A percentile compares a stretch with the other conserved stretches of the same genome.
phyloP scores from a whole-genome alignment of 2,113 vertebrate genomes.

The Muntiacus reevesi region DNA sequence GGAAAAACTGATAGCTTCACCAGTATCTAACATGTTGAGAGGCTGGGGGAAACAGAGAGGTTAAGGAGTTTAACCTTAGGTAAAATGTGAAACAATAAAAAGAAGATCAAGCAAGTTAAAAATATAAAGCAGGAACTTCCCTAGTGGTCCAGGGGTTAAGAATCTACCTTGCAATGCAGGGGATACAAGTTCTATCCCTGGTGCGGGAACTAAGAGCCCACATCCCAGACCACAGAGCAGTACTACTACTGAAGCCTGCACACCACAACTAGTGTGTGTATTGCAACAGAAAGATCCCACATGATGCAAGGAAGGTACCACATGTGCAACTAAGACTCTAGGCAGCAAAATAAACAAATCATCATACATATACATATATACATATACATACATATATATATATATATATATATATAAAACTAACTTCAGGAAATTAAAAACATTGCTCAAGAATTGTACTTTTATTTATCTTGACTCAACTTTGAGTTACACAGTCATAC shows the following conservation, averaged over 20 bases:
- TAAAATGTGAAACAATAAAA: conserved; percentile 5
- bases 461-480: neutral
- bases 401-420: neutral
- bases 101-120: neutral
- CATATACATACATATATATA: neutral
- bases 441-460: neutral
- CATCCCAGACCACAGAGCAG: neutral
- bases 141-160: neutral
- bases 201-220: neutral
- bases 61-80: neutral
- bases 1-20: neutral
- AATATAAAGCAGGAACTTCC: neutral
- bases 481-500: neutral
- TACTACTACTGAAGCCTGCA: neutral
- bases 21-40: neutral
- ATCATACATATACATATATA: neutral
- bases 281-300: neutral
- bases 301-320: neutral
- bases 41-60: fast-evolving
- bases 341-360: neutral
- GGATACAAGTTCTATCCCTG: neutral
- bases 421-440: neutral
- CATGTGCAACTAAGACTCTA: neutral
- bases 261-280: neutral
- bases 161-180: neutral